Conservation (phyloP, 2,888 invertebrate genomes). For the Diabrotica balteata region DNA sequence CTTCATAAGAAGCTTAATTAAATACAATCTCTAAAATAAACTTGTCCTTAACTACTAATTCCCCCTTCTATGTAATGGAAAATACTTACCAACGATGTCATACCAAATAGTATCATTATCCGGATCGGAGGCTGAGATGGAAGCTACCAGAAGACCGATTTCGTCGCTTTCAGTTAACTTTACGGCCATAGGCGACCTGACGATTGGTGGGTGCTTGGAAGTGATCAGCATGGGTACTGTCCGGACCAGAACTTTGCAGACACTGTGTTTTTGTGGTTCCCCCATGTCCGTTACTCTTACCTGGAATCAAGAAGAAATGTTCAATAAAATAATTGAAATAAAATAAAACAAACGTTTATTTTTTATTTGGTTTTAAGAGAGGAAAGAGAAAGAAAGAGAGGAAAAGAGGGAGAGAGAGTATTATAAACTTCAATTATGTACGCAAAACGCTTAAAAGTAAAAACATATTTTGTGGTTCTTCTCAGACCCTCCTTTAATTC, state of each 20-base stretch:
- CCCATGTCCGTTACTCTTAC: slow-evolving; percentile 86
- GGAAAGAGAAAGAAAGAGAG: no score
- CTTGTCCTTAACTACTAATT: no score
- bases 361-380: no score
- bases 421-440: no score
- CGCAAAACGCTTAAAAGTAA: no score
- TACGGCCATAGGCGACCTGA: slow-evolving; percentile 71
- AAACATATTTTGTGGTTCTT: no score
- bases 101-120: slow-evolving; percentile 91
- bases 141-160: slow-evolving; percentile 85
- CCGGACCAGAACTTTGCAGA: slow-evolving; percentile 77
- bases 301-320: slow-evolving; percentile 57
- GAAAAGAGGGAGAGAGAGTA: no score
- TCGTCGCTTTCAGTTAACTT: slow-evolving; percentile 85
- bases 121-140: slow-evolving; percentile 84
- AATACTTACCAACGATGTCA: slow-evolving; percentile 79
- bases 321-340: no score
- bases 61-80: neutral
- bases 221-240: slow-evolving; percentile 67
- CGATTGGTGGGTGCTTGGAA: slow-evolving; percentile 70
- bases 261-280: slow-evolving; percentile 74
- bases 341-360: no score
- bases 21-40: no score
- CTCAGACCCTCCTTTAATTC: no score
- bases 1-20: no score